Evolutionary conservation across 1,140 invertebrate genomes (phyloP).

Genomic region (Drosophila paulistorum): DNA sequence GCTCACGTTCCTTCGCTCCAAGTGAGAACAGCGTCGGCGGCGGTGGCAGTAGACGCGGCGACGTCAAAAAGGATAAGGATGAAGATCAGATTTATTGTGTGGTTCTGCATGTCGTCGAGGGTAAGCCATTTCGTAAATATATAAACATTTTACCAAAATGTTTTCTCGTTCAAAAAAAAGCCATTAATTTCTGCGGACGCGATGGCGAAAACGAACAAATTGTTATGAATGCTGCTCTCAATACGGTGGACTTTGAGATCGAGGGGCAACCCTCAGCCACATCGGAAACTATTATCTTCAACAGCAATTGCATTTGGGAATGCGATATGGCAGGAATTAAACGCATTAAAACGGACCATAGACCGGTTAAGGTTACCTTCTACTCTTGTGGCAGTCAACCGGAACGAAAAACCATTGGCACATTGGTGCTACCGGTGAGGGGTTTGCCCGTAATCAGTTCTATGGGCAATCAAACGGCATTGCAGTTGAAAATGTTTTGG

Average conservation of each 20-base stretch:
- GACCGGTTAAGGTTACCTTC: slow-evolving; percentile 69
- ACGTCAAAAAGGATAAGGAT: slow-evolving; percentile 35
- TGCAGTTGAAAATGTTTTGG: slow-evolving; percentile 68
- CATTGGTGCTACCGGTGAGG: slow-evolving; percentile 62
- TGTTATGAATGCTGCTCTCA: slow-evolving; percentile 65
- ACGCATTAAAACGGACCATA: slow-evolving; percentile 74
- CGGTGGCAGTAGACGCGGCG: slow-evolving; percentile 26
- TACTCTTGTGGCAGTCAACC: slow-evolving; percentile 25
- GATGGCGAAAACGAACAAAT: slow-evolving; percentile 59
- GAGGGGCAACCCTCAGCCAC: slow-evolving; percentile 57
- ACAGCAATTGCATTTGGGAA: slow-evolving; percentile 80
- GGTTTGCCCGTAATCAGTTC: slow-evolving; percentile 57
- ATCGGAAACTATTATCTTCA: slow-evolving; percentile 61
- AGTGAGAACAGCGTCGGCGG: slow-evolving; percentile 28
- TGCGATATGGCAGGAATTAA: slow-evolving; percentile 69
- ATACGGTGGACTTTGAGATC: slow-evolving; percentile 72
- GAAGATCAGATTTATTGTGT: slow-evolving; percentile 64
- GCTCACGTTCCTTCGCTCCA: slow-evolving; percentile 7
- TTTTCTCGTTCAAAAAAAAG: slow-evolving; percentile 17
- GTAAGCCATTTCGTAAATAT: slow-evolving; percentile 12
- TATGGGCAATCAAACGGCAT: slow-evolving; percentile 29
- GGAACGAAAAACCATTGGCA: slow-evolving; percentile 55
- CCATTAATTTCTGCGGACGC: slow-evolving; percentile 61
- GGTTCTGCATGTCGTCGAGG: slow-evolving; percentile 70
- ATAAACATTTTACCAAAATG: not conserved